Evolutionary conservation across 2,888 invertebrate genomes (phyloP), one percentile per base, ranked within the genome.

Genomic region (Tolmerus cingulatus): DNA sequence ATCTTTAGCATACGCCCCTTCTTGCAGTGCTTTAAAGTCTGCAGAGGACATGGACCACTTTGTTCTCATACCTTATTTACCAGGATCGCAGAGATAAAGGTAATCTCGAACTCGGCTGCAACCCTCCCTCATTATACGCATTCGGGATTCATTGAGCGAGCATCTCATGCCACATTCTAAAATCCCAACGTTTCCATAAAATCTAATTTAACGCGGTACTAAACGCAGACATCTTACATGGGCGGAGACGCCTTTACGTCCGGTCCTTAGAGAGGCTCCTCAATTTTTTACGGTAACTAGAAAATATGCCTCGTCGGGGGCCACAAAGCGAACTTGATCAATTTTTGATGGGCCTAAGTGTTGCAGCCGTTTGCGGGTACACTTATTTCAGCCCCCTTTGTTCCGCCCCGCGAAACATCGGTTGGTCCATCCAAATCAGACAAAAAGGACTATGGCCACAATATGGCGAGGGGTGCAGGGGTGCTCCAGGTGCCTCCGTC

Each of bases 331-430:
- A 82, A 57, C 57, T 57, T 82, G 51, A 82, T 82, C 19, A 82
- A 82, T 57, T 82, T 57, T 82, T 82, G 57, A 82, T 82, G 57
- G 55, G n/a, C 37, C 57, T 82, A 82, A 82, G 57, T 55, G 82
- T 82, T 82, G 57, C 34, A 82, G 34, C 82, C 82, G 37, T 82
- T 82, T 82, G 37, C n/a, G 76, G 76, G 14, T 14, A 34, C 76
- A 76, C 76, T n/a, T 37, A 76, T n/a, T n/a, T 37, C 12, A 2
- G 4, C 1, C 19, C 23, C 27, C 27, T 9, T 23, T 14, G 43
- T 16, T 46, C 4, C 12, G 43, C 23, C n/a, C 57, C 51, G 51
- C n/a, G 5, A 23, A 74, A 16, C 27, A 19, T 16, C 40, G 16
- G 16, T 74, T 9, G 34, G 9, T 76, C 9, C 76, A 76, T 19